phyloP scores from a whole-genome alignment of 2,113 vertebrate species.

The Colinus virginianus region DNA sequence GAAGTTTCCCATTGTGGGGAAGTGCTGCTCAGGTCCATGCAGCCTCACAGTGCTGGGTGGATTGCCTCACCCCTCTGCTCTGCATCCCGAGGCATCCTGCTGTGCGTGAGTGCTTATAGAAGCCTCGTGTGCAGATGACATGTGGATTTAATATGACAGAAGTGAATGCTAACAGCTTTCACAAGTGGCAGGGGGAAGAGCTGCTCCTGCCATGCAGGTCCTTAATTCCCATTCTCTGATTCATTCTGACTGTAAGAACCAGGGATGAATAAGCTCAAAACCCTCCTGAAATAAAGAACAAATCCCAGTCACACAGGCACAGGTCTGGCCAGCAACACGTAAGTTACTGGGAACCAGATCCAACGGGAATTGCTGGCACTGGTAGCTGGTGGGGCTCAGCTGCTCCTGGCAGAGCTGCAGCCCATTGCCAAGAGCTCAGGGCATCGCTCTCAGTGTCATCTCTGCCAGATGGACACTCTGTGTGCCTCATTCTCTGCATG shows the following conservation, averaged over 20 bases:
- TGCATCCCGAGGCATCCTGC: not conserved
- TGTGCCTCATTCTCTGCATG: not conserved
- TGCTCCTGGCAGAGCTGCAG: no score
- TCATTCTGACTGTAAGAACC: not conserved
- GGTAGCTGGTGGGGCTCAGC: rapidly evolving
- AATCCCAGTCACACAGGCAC: not conserved
- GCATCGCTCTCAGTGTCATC: not conserved
- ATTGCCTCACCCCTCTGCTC: not conserved
- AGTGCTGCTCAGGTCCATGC: not conserved
- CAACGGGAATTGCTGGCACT: rapidly evolving
- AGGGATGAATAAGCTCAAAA: not conserved
- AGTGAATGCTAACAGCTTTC: not conserved
- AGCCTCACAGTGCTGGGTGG: rapidly evolving
- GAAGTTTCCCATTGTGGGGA: not conserved
- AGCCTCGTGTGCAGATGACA: not conserved
- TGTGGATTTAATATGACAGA: not conserved
- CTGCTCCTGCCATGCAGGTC: not conserved
- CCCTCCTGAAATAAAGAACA: not conserved
- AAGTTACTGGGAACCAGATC: not conserved
- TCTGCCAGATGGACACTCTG: rapidly evolving
- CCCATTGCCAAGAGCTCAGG: not conserved
- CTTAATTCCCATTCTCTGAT: not conserved
- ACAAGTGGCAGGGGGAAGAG: not conserved
- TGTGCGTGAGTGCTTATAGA: not conserved
- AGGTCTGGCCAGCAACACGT: not conserved